A percentile compares a stretch with the other conserved stretches of the same genome.
These are phyloP conservation scores for Physella acuta DNA, from an alignment of 1,140 invertebrate genomes.

Conservation along the genomic window DNA sequence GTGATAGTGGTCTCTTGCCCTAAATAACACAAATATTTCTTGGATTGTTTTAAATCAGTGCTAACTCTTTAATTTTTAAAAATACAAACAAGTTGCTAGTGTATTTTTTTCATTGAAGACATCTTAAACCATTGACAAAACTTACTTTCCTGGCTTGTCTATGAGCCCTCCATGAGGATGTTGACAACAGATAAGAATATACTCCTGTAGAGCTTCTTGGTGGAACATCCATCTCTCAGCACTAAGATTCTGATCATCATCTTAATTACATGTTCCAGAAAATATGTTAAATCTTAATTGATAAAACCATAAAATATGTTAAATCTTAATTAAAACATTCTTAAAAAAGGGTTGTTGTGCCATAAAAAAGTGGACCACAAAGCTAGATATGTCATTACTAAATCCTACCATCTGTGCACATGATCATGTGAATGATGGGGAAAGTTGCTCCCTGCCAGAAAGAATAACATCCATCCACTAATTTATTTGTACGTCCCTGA, in stretches of 20 bases:
- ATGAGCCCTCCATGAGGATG: conserved; percentile 83
- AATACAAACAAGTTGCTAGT: too few relatives aligned
- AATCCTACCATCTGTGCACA: conserved; percentile 49
- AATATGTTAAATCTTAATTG: not conserved
- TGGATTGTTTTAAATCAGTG: too few relatives aligned
- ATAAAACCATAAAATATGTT: not conserved
- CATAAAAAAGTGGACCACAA: too few relatives aligned
- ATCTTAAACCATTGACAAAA: not conserved
- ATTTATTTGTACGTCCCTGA: conserved; percentile 87
- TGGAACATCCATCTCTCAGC: conserved; percentile 55
- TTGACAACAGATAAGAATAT: conserved; percentile 91
- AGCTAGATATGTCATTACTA: too few relatives aligned
- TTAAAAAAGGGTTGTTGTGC: too few relatives aligned
- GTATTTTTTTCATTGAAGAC: not conserved
- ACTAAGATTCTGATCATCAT: conserved; percentile 48
- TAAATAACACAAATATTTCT: conserved; percentile 59
- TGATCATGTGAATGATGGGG: conserved; percentile 66
- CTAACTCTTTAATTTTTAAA: too few relatives aligned
- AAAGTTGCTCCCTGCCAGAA: conserved; percentile 97
- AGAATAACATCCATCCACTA: conserved; percentile 97
- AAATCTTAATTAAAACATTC: not conserved
- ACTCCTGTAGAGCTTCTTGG: conserved; percentile 82
- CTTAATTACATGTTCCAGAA: conserved; percentile 28
- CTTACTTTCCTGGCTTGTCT: conserved; percentile 93
- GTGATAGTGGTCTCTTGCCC: conserved; percentile 88